A percentile compares a stretch with the other conserved stretches of the same genome.
phyloP scores from a whole-genome alignment of 2,797 vertebrate genomes.

The Chloroceryle inda region DNA sequence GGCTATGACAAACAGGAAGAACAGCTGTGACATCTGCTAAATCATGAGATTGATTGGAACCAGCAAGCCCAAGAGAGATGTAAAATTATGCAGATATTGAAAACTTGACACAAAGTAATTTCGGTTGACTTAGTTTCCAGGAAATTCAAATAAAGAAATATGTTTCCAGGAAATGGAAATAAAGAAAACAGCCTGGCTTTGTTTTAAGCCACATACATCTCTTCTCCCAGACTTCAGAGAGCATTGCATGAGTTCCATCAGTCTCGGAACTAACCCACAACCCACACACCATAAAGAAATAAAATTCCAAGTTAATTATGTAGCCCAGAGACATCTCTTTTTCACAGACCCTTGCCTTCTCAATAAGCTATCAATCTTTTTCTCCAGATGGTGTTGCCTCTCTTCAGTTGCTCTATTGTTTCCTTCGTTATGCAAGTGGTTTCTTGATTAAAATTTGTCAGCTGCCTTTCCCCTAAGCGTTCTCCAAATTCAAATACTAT shows the following conservation, averaged over 20 bases:
- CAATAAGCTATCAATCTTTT: constrained; percentile 27
- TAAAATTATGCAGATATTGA: neutral
- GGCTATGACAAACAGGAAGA: neutral
- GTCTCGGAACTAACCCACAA: neutral
- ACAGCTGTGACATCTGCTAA: neutral
- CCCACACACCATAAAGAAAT: neutral
- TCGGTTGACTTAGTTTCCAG: constrained; percentile 7
- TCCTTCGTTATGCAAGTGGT: neutral
- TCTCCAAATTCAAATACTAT: constrained; percentile 8
- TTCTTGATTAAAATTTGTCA: constrained; percentile 51
- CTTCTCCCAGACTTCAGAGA: neutral
- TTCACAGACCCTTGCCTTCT: constrained; percentile 15
- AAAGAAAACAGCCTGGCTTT: neutral
- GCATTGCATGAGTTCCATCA: neutral
- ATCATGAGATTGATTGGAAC: neutral
- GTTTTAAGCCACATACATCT: neutral
- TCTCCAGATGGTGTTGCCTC: constrained; percentile 45
- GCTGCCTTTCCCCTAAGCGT: constrained; percentile 13
- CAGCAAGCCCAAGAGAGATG: neutral
- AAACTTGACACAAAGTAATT: neutral
- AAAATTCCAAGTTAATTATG: constrained; percentile 15
- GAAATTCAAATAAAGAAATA: neutral
- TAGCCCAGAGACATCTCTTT: constrained; percentile 10
- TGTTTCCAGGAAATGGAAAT: constrained; percentile 40
- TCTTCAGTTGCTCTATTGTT: constrained; percentile 41